Conservation (phyloP, 2,888 invertebrate genomes). For the Cephus nigrinus region DNA sequence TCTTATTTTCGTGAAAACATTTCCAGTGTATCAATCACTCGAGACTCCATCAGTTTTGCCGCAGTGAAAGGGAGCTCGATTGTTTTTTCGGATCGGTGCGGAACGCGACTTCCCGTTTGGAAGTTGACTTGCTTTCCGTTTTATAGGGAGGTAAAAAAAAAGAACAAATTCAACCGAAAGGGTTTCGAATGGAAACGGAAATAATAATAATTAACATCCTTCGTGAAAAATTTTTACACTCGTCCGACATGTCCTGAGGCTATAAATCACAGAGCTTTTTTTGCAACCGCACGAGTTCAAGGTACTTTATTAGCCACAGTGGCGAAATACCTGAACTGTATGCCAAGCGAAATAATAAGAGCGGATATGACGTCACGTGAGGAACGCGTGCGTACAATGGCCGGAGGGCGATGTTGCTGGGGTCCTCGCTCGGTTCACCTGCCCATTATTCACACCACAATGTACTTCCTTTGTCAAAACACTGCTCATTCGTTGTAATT, state of each 20-base stretch:
- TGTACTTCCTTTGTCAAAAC: slow-evolving; percentile 50
- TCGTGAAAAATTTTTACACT: not conserved
- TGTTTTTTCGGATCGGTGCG: not conserved
- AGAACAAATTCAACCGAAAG: not conserved
- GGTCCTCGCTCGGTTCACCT: slow-evolving; percentile 24
- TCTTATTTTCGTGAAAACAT: not conserved
- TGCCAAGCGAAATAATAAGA: slow-evolving; percentile 47
- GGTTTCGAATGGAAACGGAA: not conserved
- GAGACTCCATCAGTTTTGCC: not conserved
- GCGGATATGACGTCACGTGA: slow-evolving; percentile 45
- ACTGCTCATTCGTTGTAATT: slow-evolving; percentile 28
- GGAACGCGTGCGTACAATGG: slow-evolving; percentile 22
- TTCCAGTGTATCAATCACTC: not conserved
- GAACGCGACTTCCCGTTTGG: not conserved
- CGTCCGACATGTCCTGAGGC: slow-evolving; percentile 1
- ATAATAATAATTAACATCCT: slow-evolving; percentile 8
- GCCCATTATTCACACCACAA: slow-evolving; percentile 50
- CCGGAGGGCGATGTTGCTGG: slow-evolving; percentile 11
- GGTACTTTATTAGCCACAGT: slow-evolving; percentile 40
- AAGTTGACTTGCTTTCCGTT: not conserved
- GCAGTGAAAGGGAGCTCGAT: not conserved
- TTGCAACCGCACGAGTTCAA: slow-evolving; percentile 30
- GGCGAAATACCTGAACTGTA: slow-evolving; percentile 20
- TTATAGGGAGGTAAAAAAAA: not conserved
- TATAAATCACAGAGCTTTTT: slow-evolving; percentile 1